Conservation (phyloP, 1,140 invertebrate genomes). For the Nasonia giraulti region DNA sequence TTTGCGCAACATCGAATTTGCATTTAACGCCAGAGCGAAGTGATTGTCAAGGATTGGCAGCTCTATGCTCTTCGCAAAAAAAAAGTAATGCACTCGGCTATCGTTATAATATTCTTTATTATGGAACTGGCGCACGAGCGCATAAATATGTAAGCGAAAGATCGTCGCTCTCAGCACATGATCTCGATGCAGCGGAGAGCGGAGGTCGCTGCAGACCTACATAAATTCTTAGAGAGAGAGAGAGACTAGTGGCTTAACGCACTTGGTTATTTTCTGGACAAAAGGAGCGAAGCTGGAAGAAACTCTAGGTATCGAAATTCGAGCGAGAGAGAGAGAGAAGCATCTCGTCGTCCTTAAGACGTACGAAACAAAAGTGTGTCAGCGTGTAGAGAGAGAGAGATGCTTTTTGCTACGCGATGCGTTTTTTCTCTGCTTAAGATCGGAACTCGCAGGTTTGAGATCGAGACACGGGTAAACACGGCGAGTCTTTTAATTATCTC, state of each 20-base stretch:
- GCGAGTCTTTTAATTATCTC: no score
- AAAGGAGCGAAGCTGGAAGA: constrained; percentile 19
- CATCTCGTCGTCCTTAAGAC: constrained; percentile 32
- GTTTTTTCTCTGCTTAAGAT: not conserved
- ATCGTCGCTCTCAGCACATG: not conserved
- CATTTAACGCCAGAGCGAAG: no score
- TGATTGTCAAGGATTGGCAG: no score
- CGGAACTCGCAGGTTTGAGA: no score
- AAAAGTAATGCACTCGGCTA: not conserved
- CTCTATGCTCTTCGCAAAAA: no score
- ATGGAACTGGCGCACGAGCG: constrained; percentile 50
- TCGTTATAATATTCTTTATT: constrained; percentile 42
- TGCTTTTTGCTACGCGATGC: not conserved
- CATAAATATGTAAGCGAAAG: constrained; percentile 26
- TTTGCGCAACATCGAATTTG: no score
- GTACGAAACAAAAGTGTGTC: constrained; percentile 31
- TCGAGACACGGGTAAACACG: no score
- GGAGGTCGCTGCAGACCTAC: constrained; percentile 57
- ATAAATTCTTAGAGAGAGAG: constrained; percentile 50
- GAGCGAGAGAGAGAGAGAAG: not conserved
- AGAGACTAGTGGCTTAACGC: no score
- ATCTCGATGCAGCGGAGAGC: constrained; percentile 48
- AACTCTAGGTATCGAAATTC: constrained; percentile 37
- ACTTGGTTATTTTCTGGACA: constrained; percentile 50
- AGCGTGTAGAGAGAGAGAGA: not conserved